Evolutionary conservation across 2,888 invertebrate species (phyloP).

Genomic region (Mythimna lalbum): DNA sequence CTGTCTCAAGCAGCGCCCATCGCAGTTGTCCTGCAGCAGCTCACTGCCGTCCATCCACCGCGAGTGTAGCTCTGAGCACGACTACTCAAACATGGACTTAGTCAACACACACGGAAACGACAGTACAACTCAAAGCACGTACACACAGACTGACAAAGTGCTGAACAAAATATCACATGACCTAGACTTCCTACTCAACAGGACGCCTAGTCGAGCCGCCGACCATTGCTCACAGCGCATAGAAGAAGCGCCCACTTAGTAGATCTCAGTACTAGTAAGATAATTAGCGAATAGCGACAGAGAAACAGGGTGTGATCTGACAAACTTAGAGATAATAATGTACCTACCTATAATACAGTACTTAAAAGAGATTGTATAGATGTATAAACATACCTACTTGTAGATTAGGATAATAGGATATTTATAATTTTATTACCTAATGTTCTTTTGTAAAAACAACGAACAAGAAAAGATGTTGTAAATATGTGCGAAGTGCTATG

Average conservation of each 20-base stretch:
- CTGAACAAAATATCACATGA: slow-evolving; percentile 95
- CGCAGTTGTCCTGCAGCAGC: slow-evolving; percentile 75
- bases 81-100: slow-evolving; percentile 81
- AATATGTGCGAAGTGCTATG: neutral
- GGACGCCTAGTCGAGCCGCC: slow-evolving; percentile 83
- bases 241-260: slow-evolving; percentile 84
- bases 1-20: slow-evolving; percentile 83
- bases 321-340: slow-evolving; percentile 54
- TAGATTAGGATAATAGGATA: neutral
- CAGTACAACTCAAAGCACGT: slow-evolving; percentile 82
- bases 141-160: slow-evolving; percentile 91
- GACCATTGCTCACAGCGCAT: slow-evolving; percentile 74
- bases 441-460: slow-evolving; percentile 9
- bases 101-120: slow-evolving; percentile 80
- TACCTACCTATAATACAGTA: slow-evolving; percentile 34
- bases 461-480: slow-evolving; percentile 1
- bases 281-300: slow-evolving; percentile 73
- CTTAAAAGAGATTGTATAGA: neutral
- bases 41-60: slow-evolving; percentile 80
- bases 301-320: slow-evolving; percentile 82
- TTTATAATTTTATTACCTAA: neutral
- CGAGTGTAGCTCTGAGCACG: slow-evolving; percentile 70
- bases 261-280: slow-evolving; percentile 53
- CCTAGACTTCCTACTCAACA: slow-evolving; percentile 95
- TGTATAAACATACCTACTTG: neutral